phyloP scores from a whole-genome alignment of 1,140 invertebrate genomes.

The Vollenhovia emeryi region DNA sequence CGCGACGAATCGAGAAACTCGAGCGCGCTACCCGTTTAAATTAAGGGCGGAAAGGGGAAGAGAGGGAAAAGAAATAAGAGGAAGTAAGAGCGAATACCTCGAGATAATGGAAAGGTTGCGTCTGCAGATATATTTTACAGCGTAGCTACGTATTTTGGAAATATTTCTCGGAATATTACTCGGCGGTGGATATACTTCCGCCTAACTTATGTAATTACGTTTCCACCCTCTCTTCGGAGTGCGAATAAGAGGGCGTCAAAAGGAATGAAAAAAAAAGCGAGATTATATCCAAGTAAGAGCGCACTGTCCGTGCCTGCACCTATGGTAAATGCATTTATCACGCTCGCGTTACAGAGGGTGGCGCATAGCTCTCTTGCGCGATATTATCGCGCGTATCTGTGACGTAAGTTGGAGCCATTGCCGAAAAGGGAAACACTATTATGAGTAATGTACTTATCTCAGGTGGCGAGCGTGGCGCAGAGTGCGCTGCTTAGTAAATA shows the following conservation, averaged over 20 bases:
- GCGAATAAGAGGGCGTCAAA: neutral
- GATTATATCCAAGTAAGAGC: conserved; percentile 10
- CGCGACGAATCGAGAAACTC: conserved; percentile 45
- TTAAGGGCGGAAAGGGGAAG: conserved; percentile 26
- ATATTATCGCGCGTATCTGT: conserved; percentile 15
- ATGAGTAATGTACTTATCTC: conserved; percentile 42
- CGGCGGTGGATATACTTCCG: neutral
- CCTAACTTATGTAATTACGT: conserved; percentile 33
- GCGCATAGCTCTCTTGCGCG: neutral
- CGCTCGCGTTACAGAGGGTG: neutral
- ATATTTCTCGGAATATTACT: conserved; percentile 28
- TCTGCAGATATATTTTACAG: conserved; percentile 39
- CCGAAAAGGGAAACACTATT: neutral
- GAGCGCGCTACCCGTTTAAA: conserved; percentile 51
- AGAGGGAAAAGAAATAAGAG: conserved; percentile 9
- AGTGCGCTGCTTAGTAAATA: too few species aligned
- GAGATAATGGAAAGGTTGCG: conserved; percentile 49
- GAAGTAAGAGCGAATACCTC: conserved; percentile 38
- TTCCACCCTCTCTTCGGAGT: neutral
- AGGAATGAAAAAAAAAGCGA: neutral
- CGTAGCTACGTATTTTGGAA: conserved; percentile 39
- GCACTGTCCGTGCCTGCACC: neutral
- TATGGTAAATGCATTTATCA: conserved; percentile 13
- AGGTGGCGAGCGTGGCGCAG: too few species aligned
- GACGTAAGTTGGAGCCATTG: neutral